Evolutionary conservation across 2,888 invertebrate species (phyloP).

Genomic region (Pristionchus exspectatus): DNA sequence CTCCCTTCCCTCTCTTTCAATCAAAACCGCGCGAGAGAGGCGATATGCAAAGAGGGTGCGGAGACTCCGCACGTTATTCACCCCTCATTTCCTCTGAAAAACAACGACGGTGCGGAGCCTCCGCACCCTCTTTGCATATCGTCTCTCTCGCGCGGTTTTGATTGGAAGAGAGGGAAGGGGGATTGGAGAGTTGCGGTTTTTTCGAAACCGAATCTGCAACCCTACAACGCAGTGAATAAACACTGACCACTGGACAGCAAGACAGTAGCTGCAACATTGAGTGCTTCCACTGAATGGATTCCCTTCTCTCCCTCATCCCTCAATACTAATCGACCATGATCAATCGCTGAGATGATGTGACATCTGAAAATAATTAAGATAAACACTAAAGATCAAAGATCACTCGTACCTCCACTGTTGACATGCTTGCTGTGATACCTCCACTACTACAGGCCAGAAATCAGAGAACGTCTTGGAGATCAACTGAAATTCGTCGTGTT

Average conservation of each 20-base stretch:
- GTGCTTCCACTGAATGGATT: slow-evolving; percentile 23
- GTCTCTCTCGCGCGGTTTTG: too few relatives aligned
- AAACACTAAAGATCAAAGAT: slow-evolving; percentile 19
- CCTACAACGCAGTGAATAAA: not conserved
- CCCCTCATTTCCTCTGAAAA: too few relatives aligned
- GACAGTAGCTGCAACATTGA: slow-evolving; percentile 49
- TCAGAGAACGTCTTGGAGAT: slow-evolving; percentile 32
- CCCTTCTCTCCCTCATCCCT: slow-evolving; percentile 35
- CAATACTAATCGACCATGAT: slow-evolving; percentile 36
- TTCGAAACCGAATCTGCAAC: too few relatives aligned
- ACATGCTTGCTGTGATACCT: slow-evolving; percentile 56
- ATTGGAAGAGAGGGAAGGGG: too few relatives aligned
- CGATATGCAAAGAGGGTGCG: too few relatives aligned
- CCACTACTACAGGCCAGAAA: slow-evolving; percentile 45
- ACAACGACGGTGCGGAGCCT: too few relatives aligned
- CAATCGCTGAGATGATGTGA: slow-evolving; percentile 47
- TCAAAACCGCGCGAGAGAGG: too few relatives aligned
- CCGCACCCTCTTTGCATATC: too few relatives aligned
- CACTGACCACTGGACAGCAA: slow-evolving; percentile 40
- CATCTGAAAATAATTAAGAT: slow-evolving; percentile 23
- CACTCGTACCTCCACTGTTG: slow-evolving; percentile 61
- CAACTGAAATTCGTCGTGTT: not conserved
- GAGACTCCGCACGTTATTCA: too few relatives aligned
- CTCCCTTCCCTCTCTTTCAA: too few relatives aligned
- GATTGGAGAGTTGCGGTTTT: too few relatives aligned